Base-by-base conservation (phyloP, 2,113 vertebrate species). In the Psettodes erumei region DNA sequence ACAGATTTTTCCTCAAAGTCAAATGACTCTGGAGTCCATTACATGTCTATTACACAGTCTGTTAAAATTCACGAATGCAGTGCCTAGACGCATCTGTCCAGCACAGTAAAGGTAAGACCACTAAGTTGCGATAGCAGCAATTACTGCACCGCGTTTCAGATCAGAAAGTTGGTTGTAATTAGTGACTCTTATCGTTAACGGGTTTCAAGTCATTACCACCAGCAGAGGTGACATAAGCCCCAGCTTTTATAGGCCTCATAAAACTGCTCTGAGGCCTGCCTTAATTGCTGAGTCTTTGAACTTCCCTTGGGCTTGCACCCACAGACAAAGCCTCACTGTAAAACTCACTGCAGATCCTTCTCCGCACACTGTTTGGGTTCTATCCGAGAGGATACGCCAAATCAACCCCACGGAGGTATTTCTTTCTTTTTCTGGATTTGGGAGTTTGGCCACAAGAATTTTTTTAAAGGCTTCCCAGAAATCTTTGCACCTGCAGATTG, bases 191-290 rank as follows among this genome's bases (percentile, higher is more conserved):
- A 79, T 78, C 40, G 25, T 84, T 91, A 88, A 89, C 84, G 48
- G 86, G 76, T 69, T 67, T 85, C 38, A 58, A 80, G 86, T 84
- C 81, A 83, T 90, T 86, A 86, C 90, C 90, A 84, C 81, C 84
- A 43, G 79, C 71, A 81, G 86, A 87, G 86, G 87, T 86, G 71
- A 89, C 78, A 88, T 75, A 79, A 80, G 72, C 69, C 23, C 37
- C 4, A 40, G 50, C 60, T 73, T 89, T 89, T 86, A 89, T 68
- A 74, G 76, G 63, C 42, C 85, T 88, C 76, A 42, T 92, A 90
- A 93, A 87, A 75, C 9, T 25, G 32, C 74, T 71, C 63, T 68
- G 83, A 88, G 75, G 79, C 55, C 38, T 43, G 59, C 3, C 40
- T 80, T 84, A 62, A 86, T 85, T 73, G 82, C 71, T 58, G 73